Base-by-base conservation (phyloP, 2,888 invertebrate genomes). In the Andrena marginata region DNA sequence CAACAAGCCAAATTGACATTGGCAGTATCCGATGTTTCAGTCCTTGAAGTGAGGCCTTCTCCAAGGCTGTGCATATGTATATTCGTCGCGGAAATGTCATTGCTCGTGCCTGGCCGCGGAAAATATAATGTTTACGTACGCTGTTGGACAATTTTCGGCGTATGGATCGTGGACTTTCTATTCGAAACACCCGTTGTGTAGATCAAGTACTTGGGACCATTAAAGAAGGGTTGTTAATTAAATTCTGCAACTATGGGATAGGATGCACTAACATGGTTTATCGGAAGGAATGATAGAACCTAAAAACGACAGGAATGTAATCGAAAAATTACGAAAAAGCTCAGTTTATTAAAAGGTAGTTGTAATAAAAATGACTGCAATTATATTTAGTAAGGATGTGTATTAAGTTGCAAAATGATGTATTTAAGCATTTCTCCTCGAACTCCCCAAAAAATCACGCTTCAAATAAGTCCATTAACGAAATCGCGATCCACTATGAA, bases 11-110 rank as follows among this genome's bases (percentile, higher is more conserved):
- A 77, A 80, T 54, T 87, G 85, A 86, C 87, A 86, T 86, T 87
- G 86, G 81, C 85, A 87, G 67, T 87, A 85, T 63, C 49, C 75
- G 74, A 79, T 77, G 83, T 54, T 77, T 35, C 59, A 65, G 63
- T 75, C 77, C 79, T 86, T 81, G 85, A 81, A 20, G 60, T 29
- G 77, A 85, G 79, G 77, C 81, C 80, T 81, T 59, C 73, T 68
- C 48, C 81, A 81, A 85, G 85, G 84, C 60, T 78, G 67, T 69
- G 23, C 42, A 23, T 62, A 56, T 51, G 80, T 80, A 77, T 72
- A 73, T 77, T 72, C n/a, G 77, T 80, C 77, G 60, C 33, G 83
- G 80, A 83, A 81, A 85, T 85, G 81, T 84, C 85, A 85, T 85
- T 84, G 81, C 78, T 73, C 85, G 85, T 83, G 65, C 60, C 33